Conservation (phyloP, 2,113 vertebrate genomes). For the Pygoscelis adeliae region DNA sequence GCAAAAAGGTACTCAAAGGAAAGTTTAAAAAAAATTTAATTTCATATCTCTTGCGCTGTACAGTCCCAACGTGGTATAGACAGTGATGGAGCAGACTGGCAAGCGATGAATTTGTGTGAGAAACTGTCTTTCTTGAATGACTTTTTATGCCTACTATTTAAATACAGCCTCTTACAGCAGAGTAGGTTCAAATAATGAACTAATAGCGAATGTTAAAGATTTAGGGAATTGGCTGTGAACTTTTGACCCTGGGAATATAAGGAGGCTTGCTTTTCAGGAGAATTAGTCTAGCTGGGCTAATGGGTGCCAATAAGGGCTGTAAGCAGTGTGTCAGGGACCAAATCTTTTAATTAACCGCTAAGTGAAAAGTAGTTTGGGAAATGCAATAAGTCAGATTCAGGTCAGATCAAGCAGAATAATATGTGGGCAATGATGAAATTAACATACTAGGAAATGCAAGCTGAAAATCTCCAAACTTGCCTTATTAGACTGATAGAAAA, state of each 20-base stretch:
- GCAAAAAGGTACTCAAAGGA: neutral
- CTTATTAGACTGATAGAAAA: slow-evolving; percentile 35
- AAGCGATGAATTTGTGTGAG: slow-evolving; percentile 1
- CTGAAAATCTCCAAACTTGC: slow-evolving; percentile 59
- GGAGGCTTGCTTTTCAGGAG: slow-evolving; percentile 61
- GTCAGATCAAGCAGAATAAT: slow-evolving; percentile 70
- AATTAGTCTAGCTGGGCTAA: slow-evolving; percentile 64
- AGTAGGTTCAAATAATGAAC: slow-evolving; percentile 67
- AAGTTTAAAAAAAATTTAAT: neutral
- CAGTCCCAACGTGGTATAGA: neutral
- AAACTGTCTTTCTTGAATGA: slow-evolving; percentile 26
- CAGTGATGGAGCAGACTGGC: neutral
- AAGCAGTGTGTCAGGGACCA: slow-evolving; percentile 62
- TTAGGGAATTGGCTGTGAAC: slow-evolving; percentile 61
- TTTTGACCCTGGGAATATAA: slow-evolving; percentile 57
- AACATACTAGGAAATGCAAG: slow-evolving; percentile 59
- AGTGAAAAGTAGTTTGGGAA: slow-evolving; percentile 68
- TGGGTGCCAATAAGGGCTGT: slow-evolving; percentile 63
- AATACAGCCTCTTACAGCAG: slow-evolving; percentile 44
- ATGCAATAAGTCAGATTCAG: slow-evolving; percentile 69
- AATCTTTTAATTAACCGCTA: slow-evolving; percentile 71
- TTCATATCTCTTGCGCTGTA: neutral
- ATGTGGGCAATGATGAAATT: slow-evolving; percentile 50
- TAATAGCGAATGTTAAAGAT: slow-evolving; percentile 67
- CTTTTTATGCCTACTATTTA: slow-evolving; percentile 31